Base-by-base conservation (phyloP, 1,140 invertebrate species). In the Danaus melanippus region DNA sequence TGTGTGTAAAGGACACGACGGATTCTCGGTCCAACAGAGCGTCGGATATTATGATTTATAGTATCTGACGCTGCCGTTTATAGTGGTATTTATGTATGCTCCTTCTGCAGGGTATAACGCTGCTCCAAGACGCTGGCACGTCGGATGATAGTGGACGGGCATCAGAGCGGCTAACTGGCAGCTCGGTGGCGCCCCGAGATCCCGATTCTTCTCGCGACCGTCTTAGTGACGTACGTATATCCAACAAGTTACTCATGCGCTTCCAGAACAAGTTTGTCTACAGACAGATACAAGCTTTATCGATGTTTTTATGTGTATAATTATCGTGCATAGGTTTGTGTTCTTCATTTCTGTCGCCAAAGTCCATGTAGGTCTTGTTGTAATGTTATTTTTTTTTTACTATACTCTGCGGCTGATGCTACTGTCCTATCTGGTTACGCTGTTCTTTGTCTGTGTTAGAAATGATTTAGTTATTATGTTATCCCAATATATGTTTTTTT, bases 201-300 rank as follows among this genome's bases (percentile, higher is more conserved):
- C 91, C 92, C 64, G 92, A 93, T 84, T 93, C 92, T 87, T 93
- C 92, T 69, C 92, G 92, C 87, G 92, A 93, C 86, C 90, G 92
- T 79, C 90, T 93, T 73, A 93, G 92, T 88, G 92, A 94, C 89
- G 92, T 93, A 90, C 91, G 92, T 91, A 76, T 68, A 57, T 40
- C 12, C 53, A 12, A 39, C 17, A 6, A 11, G 10, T 21, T 46
- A 41, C 9, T n/a, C 55, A 32, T 12, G 46, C 42, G 54, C 49
- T 32, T 41, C 50, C 44, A 32, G 8, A 42, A 10, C 10, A 12
- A 52, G 40, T 49, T 11, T 39, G 47, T 40, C 42, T 8, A 44
- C 42, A 44, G 42, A 44, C 42, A 44, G 12, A 10, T 44, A n/a
- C 42, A 44, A 44, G 10, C 12, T 44, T 44, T 32, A 32, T 32